Conservation (phyloP, 92 coral and sea anemone species). For the Porites rus region DNA sequence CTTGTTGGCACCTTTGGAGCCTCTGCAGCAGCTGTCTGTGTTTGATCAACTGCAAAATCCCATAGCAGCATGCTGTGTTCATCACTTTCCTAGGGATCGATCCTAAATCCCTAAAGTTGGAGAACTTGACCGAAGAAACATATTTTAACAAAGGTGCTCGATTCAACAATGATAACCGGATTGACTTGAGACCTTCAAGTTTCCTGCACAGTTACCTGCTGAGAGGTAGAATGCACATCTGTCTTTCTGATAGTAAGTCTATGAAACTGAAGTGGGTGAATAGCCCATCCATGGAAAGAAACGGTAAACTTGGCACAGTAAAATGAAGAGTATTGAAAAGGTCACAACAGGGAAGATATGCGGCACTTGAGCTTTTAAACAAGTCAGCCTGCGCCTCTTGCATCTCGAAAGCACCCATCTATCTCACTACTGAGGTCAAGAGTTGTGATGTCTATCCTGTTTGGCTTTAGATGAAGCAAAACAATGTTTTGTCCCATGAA, state of each 20-base stretch:
- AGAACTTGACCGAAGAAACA: background rate
- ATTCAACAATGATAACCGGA: background rate
- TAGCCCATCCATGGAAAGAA: background rate
- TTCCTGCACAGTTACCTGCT: background rate
- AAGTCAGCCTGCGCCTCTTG: background rate
- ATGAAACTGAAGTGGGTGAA: background rate
- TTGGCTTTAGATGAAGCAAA: background rate
- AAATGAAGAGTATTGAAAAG: too few relatives aligned
- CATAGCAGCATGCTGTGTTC: background rate
- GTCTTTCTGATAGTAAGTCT: background rate
- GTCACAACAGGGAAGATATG: background rate
- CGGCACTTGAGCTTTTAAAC: background rate
- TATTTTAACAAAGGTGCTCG: background rate
- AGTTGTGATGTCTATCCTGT: background rate
- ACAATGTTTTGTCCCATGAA: background rate
- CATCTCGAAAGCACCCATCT: background rate
- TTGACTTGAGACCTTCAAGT: background rate
- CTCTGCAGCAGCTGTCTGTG: background rate
- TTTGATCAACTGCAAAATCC: background rate
- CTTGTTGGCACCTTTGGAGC: background rate
- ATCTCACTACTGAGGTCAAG: background rate
- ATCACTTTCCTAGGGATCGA: background rate
- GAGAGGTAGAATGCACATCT: background rate
- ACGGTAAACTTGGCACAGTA: background rate
- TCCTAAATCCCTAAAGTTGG: background rate